Conservation (phyloP, 2,113 vertebrate species). For the Eurypyga helias region DNA sequence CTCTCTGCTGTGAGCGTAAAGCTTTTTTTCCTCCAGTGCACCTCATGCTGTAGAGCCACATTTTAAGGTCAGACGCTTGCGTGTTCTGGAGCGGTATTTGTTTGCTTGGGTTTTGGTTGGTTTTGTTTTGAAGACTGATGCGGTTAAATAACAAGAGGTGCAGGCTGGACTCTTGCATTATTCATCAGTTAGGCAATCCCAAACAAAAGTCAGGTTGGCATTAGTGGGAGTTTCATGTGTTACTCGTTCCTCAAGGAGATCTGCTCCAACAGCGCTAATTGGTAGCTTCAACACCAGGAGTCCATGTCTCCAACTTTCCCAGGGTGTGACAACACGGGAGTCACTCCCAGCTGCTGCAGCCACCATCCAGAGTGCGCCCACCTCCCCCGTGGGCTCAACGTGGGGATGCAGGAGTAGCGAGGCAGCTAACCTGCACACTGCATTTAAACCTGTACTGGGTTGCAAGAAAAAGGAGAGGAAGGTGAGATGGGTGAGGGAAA, state of each 20-base stretch:
- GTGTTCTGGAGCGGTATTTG: neutral
- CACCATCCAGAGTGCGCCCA: neutral
- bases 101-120: neutral
- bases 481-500: neutral
- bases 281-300: neutral
- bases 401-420: fast-evolving
- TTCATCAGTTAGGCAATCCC: slow-evolving; percentile 49
- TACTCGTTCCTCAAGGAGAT: slow-evolving; percentile 11
- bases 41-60: neutral
- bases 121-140: slow-evolving; percentile 18
- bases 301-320: neutral
- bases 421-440: neutral
- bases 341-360: fast-evolving
- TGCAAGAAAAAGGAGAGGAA: neutral
- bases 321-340: neutral
- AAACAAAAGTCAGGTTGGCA: slow-evolving; percentile 40
- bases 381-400: neutral
- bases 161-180: slow-evolving; percentile 33
- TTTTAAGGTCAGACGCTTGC: neutral
- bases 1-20: neutral
- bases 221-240: neutral
- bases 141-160: neutral
- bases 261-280: neutral
- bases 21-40: neutral
- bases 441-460: neutral